These are phyloP conservation scores for Acyrthosiphon pisum DNA, from an alignment of 1,140 invertebrate species.

Conservation along the genomic window DNA sequence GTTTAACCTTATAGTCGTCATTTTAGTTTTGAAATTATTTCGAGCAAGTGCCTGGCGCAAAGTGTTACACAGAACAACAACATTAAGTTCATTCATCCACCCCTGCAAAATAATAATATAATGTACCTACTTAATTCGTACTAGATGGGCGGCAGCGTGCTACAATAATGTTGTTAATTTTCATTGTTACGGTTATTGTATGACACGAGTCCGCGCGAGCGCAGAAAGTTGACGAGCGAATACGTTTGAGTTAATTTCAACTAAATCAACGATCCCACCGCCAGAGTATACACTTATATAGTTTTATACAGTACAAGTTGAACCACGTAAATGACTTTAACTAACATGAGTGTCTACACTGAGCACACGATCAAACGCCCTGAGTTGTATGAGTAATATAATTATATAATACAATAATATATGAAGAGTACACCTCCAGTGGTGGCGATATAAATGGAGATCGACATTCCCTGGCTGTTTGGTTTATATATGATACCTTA, in stretches of 20 bases:
- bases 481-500: no score
- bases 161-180: constrained; percentile 4
- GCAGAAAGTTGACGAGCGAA: neutral
- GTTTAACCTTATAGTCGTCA: neutral
- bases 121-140: neutral
- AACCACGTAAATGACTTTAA: neutral
- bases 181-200: neutral
- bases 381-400: neutral
- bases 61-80: neutral
- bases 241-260: neutral
- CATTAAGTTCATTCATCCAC: neutral
- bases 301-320: neutral
- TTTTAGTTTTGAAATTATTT: neutral
- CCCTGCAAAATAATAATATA: neutral
- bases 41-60: neutral
- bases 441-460: neutral
- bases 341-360: neutral
- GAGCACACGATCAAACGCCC: neutral
- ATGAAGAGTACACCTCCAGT: no score
- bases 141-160: no score
- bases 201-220: neutral
- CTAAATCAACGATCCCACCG: neutral
- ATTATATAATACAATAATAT: neutral
- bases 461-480: neutral
- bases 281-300: neutral